Percentiles rank a stretch among this genome's conserved stretches.
Conservation (phyloP, 2,797 vertebrate species). For the Todus mexicanus region DNA sequence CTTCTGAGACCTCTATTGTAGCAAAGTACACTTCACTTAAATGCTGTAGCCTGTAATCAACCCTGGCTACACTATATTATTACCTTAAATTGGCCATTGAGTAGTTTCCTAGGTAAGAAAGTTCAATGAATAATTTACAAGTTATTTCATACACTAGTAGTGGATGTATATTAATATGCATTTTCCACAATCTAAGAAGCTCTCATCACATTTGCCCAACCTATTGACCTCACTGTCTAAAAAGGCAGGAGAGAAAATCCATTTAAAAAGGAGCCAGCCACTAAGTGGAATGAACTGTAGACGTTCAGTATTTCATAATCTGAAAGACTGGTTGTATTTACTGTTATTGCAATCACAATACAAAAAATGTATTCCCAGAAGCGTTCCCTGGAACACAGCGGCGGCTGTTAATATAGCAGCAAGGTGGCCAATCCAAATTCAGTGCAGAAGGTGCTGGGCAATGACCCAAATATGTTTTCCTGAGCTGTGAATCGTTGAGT, state of each 20-base stretch:
- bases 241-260: background rate
- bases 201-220: background rate
- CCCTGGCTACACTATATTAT: background rate
- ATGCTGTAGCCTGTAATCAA: background rate
- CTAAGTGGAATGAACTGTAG: background rate
- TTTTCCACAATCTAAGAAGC: background rate
- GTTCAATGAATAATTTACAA: background rate
- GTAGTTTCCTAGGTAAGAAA: background rate
- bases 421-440: slow-evolving; percentile 1
- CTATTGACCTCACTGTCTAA: background rate
- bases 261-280: background rate
- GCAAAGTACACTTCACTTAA: background rate
- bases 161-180: background rate
- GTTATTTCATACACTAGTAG: background rate
- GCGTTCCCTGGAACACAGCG: background rate
- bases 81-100: background rate
- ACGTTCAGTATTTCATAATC: background rate
- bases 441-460: slow-evolving; percentile 2
- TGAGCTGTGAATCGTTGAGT: background rate
- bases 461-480: slow-evolving; percentile 9
- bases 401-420: background rate
- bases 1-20: background rate
- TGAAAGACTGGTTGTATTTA: background rate
- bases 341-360: slow-evolving; percentile 1
- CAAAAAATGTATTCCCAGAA: background rate